A percentile compares a stretch with the other conserved stretches of the same genome.
Conservation (phyloP, 1,140 invertebrate genomes). For the Plectrocnemia conspersa region DNA sequence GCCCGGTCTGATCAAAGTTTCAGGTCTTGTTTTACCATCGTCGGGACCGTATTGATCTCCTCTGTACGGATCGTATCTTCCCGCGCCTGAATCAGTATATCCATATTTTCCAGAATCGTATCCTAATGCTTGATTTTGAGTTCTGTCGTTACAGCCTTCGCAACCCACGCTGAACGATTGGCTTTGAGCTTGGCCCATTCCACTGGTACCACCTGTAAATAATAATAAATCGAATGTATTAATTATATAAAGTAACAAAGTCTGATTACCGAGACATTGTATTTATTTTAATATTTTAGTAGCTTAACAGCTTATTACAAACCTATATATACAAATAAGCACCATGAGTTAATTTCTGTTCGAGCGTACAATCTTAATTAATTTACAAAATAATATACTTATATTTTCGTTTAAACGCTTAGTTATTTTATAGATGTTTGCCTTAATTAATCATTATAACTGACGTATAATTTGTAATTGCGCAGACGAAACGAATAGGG, state of each 20-base stretch:
- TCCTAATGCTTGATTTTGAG: constrained; percentile 19
- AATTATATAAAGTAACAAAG: neutral
- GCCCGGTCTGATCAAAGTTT: neutral
- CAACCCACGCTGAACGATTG: constrained; percentile 55
- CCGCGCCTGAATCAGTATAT: neutral
- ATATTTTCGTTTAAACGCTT: constrained; percentile 1
- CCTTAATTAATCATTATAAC: too few species aligned
- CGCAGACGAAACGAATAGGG: too few species aligned
- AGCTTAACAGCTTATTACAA: neutral
- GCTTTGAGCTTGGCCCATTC: constrained; percentile 79
- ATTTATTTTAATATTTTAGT: neutral
- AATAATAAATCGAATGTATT: neutral
- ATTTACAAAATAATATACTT: neutral
- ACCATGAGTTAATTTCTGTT: too few species aligned
- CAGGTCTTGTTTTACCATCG: neutral
- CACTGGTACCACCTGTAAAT: constrained; percentile 60
- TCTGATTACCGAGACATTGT: neutral
- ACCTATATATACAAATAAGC: too few species aligned
- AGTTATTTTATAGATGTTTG: too few species aligned
- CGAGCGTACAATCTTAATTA: too few species aligned
- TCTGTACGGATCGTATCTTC: neutral
- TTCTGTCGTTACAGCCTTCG: constrained; percentile 42
- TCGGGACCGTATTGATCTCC: neutral
- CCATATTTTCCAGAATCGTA: constrained; percentile 4
- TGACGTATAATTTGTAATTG: too few species aligned